Conservation (phyloP, 2,113 vertebrate species). For the Campylomormyrus tamandua region DNA sequence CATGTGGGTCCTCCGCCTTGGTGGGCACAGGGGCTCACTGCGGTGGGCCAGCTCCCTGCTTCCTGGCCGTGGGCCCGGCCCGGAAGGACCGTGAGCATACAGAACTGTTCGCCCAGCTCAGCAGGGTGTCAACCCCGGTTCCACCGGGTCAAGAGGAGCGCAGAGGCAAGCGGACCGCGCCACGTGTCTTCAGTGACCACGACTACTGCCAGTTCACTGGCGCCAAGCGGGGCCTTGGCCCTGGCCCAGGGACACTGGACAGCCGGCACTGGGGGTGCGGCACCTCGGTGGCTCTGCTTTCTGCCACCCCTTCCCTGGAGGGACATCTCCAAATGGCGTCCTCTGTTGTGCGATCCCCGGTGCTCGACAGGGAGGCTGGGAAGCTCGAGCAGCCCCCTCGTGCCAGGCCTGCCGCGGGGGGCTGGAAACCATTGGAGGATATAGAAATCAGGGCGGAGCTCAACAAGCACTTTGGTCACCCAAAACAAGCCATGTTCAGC, state of each 20-base stretch:
- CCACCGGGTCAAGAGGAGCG: slow-evolving; percentile 70
- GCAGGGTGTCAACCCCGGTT: slow-evolving; percentile 75
- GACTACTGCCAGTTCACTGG: slow-evolving; percentile 94
- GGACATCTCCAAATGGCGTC: slow-evolving; percentile 67
- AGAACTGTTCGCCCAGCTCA: slow-evolving; percentile 89
- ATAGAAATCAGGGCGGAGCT: slow-evolving; percentile 95
- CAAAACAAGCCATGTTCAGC: slow-evolving; percentile 77
- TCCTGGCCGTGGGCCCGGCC: slow-evolving; percentile 67
- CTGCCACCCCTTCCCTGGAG: slow-evolving; percentile 58
- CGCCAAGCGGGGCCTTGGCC: slow-evolving; percentile 67
- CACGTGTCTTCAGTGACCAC: slow-evolving; percentile 89
- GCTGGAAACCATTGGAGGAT: slow-evolving; percentile 84
- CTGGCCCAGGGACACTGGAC: slow-evolving; percentile 68
- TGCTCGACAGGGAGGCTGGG: slow-evolving; percentile 60
- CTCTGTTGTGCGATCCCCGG: slow-evolving; percentile 63
- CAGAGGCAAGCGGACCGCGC: slow-evolving; percentile 71
- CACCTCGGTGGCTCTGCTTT: slow-evolving; percentile 67
- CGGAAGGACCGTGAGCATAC: slow-evolving; percentile 84
- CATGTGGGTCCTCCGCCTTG: slow-evolving; percentile 82
- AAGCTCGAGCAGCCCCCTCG: slow-evolving; percentile 24
- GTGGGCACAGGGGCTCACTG: slow-evolving; percentile 80
- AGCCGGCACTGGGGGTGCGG: slow-evolving; percentile 76
- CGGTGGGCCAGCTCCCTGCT: slow-evolving; percentile 71
- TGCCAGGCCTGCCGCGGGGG: slow-evolving; percentile 53
- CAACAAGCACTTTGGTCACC: slow-evolving; percentile 96